These are phyloP conservation scores for Mactra quadrangularis DNA, from an alignment of 1,140 invertebrate genomes.

Conservation along the genomic window DNA sequence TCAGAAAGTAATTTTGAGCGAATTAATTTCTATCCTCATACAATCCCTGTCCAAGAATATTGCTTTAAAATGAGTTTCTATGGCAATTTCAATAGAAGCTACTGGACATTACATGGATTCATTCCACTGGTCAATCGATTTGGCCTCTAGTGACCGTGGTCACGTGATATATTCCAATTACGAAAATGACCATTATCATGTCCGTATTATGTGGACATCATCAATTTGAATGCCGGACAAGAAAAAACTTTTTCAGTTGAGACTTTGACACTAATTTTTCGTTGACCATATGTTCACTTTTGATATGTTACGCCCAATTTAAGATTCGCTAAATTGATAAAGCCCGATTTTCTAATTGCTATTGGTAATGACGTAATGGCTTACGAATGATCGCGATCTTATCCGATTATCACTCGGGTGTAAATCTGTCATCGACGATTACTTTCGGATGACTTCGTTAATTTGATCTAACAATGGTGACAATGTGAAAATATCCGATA, in stretches of 20 bases:
- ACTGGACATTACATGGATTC: constrained; percentile 8
- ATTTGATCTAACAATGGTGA: not conserved
- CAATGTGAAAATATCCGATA: no score
- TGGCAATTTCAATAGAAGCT: constrained; percentile 7
- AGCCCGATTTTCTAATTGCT: not conserved
- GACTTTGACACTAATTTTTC: constrained; percentile 36
- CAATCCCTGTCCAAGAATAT: not conserved
- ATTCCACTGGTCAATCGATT: constrained; percentile 37
- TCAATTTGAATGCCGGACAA: constrained; percentile 22
- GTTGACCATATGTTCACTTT: constrained; percentile 29
- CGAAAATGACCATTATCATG: constrained; percentile 55
- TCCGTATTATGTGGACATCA: constrained; percentile 14
- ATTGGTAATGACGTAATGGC: constrained; percentile 30
- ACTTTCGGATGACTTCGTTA: constrained; percentile 11
- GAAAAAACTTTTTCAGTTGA: constrained; percentile 14
- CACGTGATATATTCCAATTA: constrained; percentile 48
- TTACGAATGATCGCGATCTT: constrained; percentile 16
- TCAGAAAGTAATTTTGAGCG: constrained; percentile 10
- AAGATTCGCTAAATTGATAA: constrained; percentile 1
- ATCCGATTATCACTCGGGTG: constrained; percentile 33
- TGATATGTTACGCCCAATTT: constrained; percentile 11
- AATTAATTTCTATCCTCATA: constrained; percentile 23
- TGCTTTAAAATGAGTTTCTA: constrained; percentile 35
- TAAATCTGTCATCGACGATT: constrained; percentile 20
- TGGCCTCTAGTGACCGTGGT: constrained; percentile 2